phyloP scores from a whole-genome alignment of 2,113 vertebrate genomes.

The Upupa epops region DNA sequence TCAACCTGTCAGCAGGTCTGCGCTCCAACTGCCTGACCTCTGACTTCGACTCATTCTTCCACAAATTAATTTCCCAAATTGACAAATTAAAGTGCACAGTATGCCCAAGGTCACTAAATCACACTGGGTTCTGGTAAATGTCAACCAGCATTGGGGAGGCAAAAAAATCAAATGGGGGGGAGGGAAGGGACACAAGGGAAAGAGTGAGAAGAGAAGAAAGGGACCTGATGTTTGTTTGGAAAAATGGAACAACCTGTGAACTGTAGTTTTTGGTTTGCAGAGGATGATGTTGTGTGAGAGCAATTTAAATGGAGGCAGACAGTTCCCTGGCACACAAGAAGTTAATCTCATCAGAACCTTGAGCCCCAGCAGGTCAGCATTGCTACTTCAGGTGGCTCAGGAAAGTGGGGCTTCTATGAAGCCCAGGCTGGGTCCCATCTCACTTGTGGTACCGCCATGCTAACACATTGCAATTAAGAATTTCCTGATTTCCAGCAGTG shows the following conservation, averaged over 20 bases:
- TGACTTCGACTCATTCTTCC: conserved; percentile 80
- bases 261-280: neutral
- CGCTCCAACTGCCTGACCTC: conserved; percentile 80
- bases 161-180: neutral
- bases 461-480: fast-evolving
- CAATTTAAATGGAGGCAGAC: neutral
- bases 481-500: neutral
- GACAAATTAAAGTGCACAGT: conserved; percentile 77
- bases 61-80: conserved; percentile 84
- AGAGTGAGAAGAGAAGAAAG: neutral
- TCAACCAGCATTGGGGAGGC: conserved; percentile 11
- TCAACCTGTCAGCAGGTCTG: conserved; percentile 79
- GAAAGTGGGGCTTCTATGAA: neutral
- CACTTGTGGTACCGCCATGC: neutral
- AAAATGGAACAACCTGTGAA: neutral
- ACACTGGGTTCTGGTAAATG: conserved; percentile 75
- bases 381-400: neutral
- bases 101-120: conserved; percentile 74
- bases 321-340: neutral
- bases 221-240: neutral
- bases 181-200: neutral
- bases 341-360: neutral
- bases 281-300: neutral
- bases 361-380: neutral
- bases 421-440: fast-evolving